Base-by-base conservation (phyloP, 2,113 vertebrate species). In the Asarcornis scutulata region DNA sequence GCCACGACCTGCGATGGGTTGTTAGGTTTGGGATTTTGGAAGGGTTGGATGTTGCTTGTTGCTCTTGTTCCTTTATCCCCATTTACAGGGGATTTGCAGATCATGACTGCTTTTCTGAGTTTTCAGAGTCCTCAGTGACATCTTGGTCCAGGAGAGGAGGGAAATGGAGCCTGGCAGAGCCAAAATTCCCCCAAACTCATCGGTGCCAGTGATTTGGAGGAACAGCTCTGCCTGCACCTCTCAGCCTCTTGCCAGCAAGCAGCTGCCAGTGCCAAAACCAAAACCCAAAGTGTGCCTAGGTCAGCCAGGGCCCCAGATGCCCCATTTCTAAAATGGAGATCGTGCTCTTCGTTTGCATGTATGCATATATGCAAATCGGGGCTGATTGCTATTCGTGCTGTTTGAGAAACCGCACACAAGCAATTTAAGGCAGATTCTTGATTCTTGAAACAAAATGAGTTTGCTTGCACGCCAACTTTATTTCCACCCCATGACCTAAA, bases 291-390 rank as follows among this genome's bases (percentile, higher is more conserved):
- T 1, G 6, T 29, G 0, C 3, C n/a, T 0, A 34, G 91, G 69
- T 69, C 81, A 46, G 75, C 26, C 32, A 8, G n/a, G 82, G 55
- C 62, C 80, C 80, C 69, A 55, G 38, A 85, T 79, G 79, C 81
- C 95, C 83, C 38, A 8, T 67, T 93, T 88, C 71, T 42, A 25
- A 75, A 90, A 81, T 20, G 66, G 48, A 59, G 86, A 73, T 82
- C 6, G 1, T 5, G 42, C 59, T 55, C 83, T 40, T 56, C 63
- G 93, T 98, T 93, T 97, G 89, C 96, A 97, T 95, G 2, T 50
- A 48, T 44, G 67, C 77, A 79, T 52, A 93, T 91, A 96, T 96
- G 96, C 94, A 97, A 98, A 98, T 86, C 27, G 69, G 63, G 29
- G 25, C 17, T n/a, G 66, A 63, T 16, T 62, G 25, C 42, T 40